These are phyloP conservation scores for Pentalonia nigronervosa DNA, from an alignment of 1,140 invertebrate species.

Conservation along the genomic window DNA sequence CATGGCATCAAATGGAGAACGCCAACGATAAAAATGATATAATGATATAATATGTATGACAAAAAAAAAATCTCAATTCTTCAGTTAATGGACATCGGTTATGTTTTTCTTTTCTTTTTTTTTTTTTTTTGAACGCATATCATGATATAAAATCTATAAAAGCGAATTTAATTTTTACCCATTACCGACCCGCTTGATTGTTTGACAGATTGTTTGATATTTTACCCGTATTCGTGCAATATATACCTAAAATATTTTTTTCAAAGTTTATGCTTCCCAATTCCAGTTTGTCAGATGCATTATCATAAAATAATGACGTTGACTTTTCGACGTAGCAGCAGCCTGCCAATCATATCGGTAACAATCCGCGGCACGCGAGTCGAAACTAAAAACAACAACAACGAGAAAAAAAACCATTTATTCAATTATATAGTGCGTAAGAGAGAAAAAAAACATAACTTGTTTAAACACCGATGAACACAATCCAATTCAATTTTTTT, in stretches of 20 bases:
- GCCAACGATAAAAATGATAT: too few species aligned
- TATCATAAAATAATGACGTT: neutral
- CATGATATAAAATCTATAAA: neutral
- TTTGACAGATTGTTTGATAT: neutral
- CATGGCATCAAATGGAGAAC: neutral
- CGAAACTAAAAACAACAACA: neutral
- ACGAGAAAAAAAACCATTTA: neutral
- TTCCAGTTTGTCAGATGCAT: constrained; percentile 19
- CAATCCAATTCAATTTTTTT: constrained; percentile 12
- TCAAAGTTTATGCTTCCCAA: neutral
- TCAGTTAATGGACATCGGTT: neutral
- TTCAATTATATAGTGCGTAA: neutral
- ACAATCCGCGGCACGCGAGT: too few species aligned
- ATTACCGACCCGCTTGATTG: neutral
- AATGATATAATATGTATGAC: neutral
- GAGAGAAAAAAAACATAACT: neutral
- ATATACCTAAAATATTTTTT: neutral
- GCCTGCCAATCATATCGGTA: neutral
- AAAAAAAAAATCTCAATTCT: neutral
- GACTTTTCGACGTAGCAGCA: neutral
- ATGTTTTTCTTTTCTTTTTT: neutral
- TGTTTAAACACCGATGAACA: neutral
- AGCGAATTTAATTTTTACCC: neutral
- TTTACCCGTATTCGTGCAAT: neutral
- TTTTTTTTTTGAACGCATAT: neutral